phyloP scores from a whole-genome alignment of 2,797 vertebrate species.

The Petrocephalus sullivani region DNA sequence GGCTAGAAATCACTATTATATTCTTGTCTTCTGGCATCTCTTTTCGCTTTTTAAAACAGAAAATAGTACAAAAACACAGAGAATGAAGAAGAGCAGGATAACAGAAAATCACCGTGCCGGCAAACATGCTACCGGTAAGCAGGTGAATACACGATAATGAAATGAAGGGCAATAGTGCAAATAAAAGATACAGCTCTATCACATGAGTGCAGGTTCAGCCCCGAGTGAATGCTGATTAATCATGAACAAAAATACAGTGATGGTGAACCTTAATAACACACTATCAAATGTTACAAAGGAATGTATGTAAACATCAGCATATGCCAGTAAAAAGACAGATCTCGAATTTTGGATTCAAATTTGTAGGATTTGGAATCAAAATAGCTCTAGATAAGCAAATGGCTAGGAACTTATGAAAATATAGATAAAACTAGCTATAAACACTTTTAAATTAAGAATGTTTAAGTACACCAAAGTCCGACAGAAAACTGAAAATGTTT shows the following conservation, averaged over 20 bases:
- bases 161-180: neutral
- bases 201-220: neutral
- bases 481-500: neutral
- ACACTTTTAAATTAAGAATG: neutral
- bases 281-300: neutral
- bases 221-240: neutral
- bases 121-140: neutral
- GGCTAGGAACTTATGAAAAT: too few relatives aligned
- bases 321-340: neutral
- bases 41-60: neutral
- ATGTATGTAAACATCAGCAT: neutral
- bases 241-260: neutral
- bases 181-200: neutral
- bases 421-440: too few relatives aligned
- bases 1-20: neutral
- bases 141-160: neutral
- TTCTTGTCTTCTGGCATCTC: neutral
- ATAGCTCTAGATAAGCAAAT: too few relatives aligned
- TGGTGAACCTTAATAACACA: neutral
- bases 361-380: too few relatives aligned
- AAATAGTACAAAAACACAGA: neutral
- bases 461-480: neutral
- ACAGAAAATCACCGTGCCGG: neutral
- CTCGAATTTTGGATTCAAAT: neutral
- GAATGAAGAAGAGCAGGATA: neutral